Conservation (phyloP, 1,140 invertebrate genomes). For the Catajapyx aquilonaris region DNA sequence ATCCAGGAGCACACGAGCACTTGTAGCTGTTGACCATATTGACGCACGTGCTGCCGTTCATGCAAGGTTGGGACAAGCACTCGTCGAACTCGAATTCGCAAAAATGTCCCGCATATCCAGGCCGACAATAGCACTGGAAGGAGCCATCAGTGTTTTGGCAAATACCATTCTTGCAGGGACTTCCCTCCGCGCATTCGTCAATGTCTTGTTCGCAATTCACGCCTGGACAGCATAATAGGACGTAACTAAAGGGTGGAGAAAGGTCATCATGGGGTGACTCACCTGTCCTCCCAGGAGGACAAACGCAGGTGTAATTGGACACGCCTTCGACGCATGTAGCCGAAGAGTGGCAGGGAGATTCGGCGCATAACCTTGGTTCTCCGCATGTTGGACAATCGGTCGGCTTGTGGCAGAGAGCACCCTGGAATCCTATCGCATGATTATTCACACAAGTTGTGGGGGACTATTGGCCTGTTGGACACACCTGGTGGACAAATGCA, state of each 20-base stretch:
- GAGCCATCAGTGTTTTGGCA: slow-evolving; percentile 46
- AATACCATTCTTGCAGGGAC: slow-evolving; percentile 61
- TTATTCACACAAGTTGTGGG: too few relatives aligned
- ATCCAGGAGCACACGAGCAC: slow-evolving; percentile 64
- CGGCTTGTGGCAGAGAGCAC: too few relatives aligned
- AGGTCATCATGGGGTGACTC: too few relatives aligned
- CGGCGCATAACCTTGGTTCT: too few relatives aligned
- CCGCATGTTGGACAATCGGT: too few relatives aligned
- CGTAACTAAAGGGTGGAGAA: too few relatives aligned
- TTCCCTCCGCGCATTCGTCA: slow-evolving; percentile 63
- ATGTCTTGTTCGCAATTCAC: slow-evolving; percentile 57
- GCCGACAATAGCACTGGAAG: slow-evolving; percentile 66
- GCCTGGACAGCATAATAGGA: slow-evolving; percentile 51
- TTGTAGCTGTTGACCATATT: slow-evolving; percentile 68
- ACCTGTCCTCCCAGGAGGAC: too few relatives aligned
- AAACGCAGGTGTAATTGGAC: slow-evolving; percentile 38
- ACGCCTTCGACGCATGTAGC: slow-evolving; percentile 57
- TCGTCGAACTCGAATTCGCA: slow-evolving; percentile 72
- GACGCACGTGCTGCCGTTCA: slow-evolving; percentile 66
- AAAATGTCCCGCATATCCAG: slow-evolving; percentile 59
- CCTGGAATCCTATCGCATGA: too few relatives aligned
- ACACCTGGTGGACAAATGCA: too few relatives aligned
- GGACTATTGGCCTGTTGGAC: too few relatives aligned
- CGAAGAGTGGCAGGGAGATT: too few relatives aligned
- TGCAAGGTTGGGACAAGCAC: slow-evolving; percentile 68